Evolutionary conservation across 2,113 vertebrate genomes (phyloP).

Genomic region (Callorhinus ursinus): DNA sequence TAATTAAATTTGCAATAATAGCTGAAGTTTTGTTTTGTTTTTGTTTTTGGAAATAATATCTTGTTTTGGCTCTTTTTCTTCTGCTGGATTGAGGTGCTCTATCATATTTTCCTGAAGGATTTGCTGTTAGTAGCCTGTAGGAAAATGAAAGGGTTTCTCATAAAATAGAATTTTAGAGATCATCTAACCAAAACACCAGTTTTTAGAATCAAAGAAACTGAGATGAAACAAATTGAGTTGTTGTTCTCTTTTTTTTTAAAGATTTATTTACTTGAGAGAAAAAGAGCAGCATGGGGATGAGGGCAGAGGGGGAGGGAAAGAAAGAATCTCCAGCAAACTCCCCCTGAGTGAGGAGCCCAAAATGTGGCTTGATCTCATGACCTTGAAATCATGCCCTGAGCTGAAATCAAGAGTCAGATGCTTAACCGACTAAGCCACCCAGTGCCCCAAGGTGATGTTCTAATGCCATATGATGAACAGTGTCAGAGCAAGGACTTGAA

Average conservation of each 20-base stretch:
- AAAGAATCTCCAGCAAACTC: background rate
- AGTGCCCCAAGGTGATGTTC: background rate
- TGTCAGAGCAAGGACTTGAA: background rate
- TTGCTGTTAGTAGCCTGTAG: background rate
- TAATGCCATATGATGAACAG: background rate
- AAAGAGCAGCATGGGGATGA: too few relatives aligned
- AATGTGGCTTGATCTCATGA: background rate
- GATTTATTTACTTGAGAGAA: too few relatives aligned
- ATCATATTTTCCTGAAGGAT: conserved; percentile 24
- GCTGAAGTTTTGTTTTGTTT: background rate
- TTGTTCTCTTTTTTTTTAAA: background rate
- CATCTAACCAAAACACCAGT: background rate
- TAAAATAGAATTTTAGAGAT: background rate
- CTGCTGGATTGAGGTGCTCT: background rate
- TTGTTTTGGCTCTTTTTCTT: background rate
- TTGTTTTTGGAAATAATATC: background rate
- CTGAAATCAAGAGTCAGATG: background rate
- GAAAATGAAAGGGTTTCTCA: background rate
- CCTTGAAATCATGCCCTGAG: background rate
- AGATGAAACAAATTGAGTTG: background rate
- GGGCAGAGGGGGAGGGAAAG: background rate
- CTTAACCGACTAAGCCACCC: background rate
- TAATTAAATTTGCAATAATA: conserved; percentile 18
- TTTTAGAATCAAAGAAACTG: background rate
- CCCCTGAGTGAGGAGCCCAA: background rate